Evolutionary conservation across 2,888 invertebrate species (phyloP).

Genomic region (Scrobipalpa costella): DNA sequence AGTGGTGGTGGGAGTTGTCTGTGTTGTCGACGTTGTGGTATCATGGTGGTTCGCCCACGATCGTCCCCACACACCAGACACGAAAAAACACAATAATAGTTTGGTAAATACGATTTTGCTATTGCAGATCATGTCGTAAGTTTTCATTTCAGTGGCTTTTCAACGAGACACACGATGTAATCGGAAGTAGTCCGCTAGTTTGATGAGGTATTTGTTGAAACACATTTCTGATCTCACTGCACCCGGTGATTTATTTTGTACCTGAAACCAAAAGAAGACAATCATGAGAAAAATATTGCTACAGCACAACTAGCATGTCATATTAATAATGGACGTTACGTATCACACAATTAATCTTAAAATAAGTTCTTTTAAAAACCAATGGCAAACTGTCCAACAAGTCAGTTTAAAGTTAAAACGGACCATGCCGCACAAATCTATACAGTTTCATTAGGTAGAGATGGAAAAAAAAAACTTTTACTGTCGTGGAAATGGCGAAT

Average conservation of each 20-base stretch:
- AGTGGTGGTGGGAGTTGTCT: slow-evolving; percentile 73
- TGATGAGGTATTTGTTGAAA: slow-evolving; percentile 70
- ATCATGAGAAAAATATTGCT: background rate
- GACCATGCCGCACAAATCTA: no score
- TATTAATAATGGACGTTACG: no score
- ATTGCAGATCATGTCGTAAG: slow-evolving; percentile 61
- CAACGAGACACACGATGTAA: slow-evolving; percentile 60
- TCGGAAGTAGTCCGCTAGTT: slow-evolving; percentile 70
- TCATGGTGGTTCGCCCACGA: slow-evolving; percentile 80
- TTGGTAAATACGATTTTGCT: slow-evolving; percentile 72
- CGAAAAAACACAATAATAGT: slow-evolving; percentile 62
- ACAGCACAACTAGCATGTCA: background rate
- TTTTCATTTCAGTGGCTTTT: slow-evolving; percentile 33
- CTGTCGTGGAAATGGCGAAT: slow-evolving; percentile 58
- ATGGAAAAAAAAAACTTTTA: slow-evolving; percentile 41
- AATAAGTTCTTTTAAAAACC: no score
- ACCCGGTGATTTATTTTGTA: slow-evolving; percentile 39
- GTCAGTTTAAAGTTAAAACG: no score
- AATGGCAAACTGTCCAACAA: no score
- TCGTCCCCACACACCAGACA: slow-evolving; percentile 60
- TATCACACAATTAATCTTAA: no score
- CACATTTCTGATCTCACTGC: slow-evolving; percentile 64
- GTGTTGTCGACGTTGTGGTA: slow-evolving; percentile 75
- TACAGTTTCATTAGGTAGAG: slow-evolving; percentile 42
- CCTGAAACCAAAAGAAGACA: slow-evolving; percentile 54